These are phyloP conservation scores for Ciona savignyi DNA, from an alignment of 23 tunicate genomes.

Conservation along the genomic window DNA sequence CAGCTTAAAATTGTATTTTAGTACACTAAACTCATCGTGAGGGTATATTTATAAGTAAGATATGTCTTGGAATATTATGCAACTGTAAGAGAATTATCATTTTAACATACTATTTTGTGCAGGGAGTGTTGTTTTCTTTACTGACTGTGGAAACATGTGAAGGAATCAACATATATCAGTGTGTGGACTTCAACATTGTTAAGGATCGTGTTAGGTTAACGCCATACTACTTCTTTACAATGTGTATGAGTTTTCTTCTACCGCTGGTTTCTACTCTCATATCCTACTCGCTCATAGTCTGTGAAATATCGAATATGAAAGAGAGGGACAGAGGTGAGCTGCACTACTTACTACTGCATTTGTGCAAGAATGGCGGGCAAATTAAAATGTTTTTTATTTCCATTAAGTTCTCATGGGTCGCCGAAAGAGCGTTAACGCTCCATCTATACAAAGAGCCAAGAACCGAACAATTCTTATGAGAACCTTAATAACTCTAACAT, in stretches of 20 bases:
- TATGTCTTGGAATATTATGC: no score
- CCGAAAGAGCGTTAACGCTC: slow-evolving; percentile 21
- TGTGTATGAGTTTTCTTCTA: slow-evolving; percentile 68
- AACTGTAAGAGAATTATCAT: no score
- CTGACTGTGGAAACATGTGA: slow-evolving; percentile 40
- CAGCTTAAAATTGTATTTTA: no score
- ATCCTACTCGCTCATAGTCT: slow-evolving; percentile 52
- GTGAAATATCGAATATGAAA: slow-evolving; percentile 77
- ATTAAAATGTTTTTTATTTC: no score
- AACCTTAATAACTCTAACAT: slow-evolving; percentile 42
- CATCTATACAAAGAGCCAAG: slow-evolving; percentile 38
- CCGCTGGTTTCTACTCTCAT: slow-evolving; percentile 40
- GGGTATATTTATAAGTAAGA: no score
- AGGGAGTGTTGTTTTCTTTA: slow-evolving; percentile 53
- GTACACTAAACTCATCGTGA: no score
- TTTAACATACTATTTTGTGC: no score
- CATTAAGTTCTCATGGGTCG: slow-evolving; percentile 40
- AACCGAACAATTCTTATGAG: slow-evolving; percentile 40
- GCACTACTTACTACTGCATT: no score
- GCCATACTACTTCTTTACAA: slow-evolving; percentile 77
- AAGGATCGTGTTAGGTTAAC: slow-evolving; percentile 1
- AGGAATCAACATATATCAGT: slow-evolving; percentile 32
- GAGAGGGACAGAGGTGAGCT: slow-evolving; percentile 46
- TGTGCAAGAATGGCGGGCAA: no score
- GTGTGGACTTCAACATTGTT: slow-evolving; percentile 56